Base-by-base conservation (phyloP, 2,888 invertebrate species). In the Drosophila bunnanda region DNA sequence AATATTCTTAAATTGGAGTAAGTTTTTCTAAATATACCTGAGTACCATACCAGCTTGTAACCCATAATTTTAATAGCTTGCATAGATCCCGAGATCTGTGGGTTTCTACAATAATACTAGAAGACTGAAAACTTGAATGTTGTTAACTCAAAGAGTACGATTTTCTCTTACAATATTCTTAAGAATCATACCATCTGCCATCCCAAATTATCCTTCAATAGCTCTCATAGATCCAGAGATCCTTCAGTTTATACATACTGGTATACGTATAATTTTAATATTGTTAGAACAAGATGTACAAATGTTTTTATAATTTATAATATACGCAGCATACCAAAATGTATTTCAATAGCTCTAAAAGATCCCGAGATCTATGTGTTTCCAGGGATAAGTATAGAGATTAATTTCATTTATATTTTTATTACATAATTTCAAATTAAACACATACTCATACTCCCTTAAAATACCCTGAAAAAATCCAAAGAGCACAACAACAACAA, bases 401-500 rank as follows among this genome's bases (percentile, higher is more conserved):
- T 25, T 46, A 28, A n/a, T 5, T 1, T 13, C 12, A 5, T 4
- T 3, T 7, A 0, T 44, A 15, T 15, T 0, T n/a, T 15, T 5
- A 9, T n/a, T n/a, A 46, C 6, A 15, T 9, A 9, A 8, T 25
- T 4, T 13, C 22, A 10, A 36, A 17, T 4, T 6, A 8, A 36
- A 13, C 13, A 7, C n/a, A 43, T 28, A 1, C 9, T 5, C 9
- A 41, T 17, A 10, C 32, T n/a, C 34, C 4, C 17, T 12, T 10
- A 3, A 22, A 17, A 22, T 60, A 60, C 59, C 59, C 13, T 32
- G 30, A 15, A 41, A 6, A 22, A 13, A 12, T 9, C 32, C 30
- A 9, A 15, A 15, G 53, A 22, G 59, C 5, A 56, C 10, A 74
- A 65, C 44, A 59, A 43, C 22, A 44, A 44, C 8, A 46, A 43